Evolutionary conservation across 2,888 invertebrate species (phyloP).

Genomic region (Lepidochrysops patricia): DNA sequence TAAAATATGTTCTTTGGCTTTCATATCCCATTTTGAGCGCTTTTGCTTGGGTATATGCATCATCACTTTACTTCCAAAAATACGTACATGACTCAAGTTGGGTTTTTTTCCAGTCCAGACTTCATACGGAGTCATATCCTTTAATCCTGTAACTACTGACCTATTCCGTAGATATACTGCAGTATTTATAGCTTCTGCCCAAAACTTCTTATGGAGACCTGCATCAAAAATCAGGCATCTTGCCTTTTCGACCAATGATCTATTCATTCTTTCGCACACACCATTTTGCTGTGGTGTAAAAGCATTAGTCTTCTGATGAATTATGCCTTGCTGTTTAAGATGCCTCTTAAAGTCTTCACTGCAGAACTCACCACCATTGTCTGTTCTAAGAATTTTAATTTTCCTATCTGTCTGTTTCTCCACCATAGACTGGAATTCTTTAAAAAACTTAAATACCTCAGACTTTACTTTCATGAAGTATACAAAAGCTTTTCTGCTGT

Average conservation of each 20-base stretch:
- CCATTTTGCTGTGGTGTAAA: slow-evolving; percentile 1
- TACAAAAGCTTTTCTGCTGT: not conserved
- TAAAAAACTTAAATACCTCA: not conserved
- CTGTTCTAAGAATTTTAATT: not conserved
- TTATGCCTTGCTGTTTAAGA: slow-evolving; percentile 1
- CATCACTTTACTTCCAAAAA: slow-evolving; percentile 23
- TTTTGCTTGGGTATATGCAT: slow-evolving; percentile 21
- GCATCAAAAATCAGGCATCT: not conserved
- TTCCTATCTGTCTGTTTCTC: slow-evolving; percentile 12
- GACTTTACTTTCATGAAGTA: not conserved
- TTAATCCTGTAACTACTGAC: not conserved
- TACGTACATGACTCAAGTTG: slow-evolving; percentile 17
- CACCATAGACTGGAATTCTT: not conserved
- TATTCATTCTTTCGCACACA: not conserved
- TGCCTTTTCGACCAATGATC: not conserved
- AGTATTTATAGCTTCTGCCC: not conserved
- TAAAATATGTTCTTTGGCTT: slow-evolving; percentile 16
- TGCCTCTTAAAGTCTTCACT: not conserved
- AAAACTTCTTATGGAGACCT: not conserved
- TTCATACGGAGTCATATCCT: not conserved
- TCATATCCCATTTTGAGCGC: slow-evolving; percentile 21
- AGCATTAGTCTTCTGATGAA: slow-evolving; percentile 5
- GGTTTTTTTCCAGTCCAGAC: not conserved
- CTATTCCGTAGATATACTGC: not conserved
- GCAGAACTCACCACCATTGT: not conserved